Evolutionary conservation across 2,888 invertebrate genomes (phyloP).

Genomic region (Nineta flava): DNA sequence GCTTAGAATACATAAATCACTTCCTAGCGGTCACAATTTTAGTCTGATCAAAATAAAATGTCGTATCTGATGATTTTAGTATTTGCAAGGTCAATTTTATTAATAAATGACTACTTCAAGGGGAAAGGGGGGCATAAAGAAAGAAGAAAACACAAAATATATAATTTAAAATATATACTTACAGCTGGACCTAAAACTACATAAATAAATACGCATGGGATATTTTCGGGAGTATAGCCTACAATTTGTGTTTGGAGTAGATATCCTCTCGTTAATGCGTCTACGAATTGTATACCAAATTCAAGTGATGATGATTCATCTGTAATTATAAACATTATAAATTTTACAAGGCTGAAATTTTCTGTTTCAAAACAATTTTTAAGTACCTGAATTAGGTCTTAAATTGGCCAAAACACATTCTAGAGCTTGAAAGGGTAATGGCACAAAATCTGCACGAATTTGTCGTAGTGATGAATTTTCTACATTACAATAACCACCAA

Average conservation of each 20-base stretch:
- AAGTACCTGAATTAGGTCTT: constrained; percentile 55
- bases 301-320: constrained; percentile 49
- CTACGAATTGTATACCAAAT: constrained; percentile 63
- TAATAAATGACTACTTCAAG: no score
- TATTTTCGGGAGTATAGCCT: constrained; percentile 61
- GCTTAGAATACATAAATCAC: no score
- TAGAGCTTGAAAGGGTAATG: constrained; percentile 91
- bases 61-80: no score
- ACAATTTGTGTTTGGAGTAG: constrained; percentile 80
- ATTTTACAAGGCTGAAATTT: not conserved
- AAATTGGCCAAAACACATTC: constrained; percentile 89
- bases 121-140: no score
- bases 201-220: constrained; percentile 72
- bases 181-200: constrained; percentile 58
- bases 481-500: constrained; percentile 80
- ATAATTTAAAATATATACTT: constrained; percentile 22
- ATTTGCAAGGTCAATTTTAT: no score
- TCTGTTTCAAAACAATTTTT: not conserved
- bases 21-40: no score
- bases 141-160: no score
- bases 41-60: no score
- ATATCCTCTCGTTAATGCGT: constrained; percentile 64
- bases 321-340: constrained; percentile 16
- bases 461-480: constrained; percentile 67
- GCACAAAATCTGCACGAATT: constrained; percentile 85